phyloP scores from a whole-genome alignment of 2,797 vertebrate species.

The Megalops cyprinoides region DNA sequence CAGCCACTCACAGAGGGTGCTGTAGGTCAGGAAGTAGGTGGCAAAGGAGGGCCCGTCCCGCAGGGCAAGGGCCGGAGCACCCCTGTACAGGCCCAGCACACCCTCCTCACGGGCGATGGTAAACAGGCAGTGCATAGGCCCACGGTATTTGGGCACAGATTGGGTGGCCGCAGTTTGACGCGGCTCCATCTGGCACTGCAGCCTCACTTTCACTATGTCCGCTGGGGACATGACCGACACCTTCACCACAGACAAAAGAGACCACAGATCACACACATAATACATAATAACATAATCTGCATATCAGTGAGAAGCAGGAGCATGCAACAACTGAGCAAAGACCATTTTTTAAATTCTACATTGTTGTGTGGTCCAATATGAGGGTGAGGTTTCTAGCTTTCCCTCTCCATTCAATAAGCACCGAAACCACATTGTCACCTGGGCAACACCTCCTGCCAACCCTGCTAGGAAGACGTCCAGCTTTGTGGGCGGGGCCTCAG shows the following conservation, averaged over 20 bases:
- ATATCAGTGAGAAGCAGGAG: too few species aligned
- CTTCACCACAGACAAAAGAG: conserved; percentile 56
- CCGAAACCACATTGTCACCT: too few species aligned
- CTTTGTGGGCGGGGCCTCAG: conserved; percentile 67
- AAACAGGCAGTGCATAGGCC: conserved; percentile 85
- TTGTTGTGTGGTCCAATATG: not conserved
- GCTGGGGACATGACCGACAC: conserved; percentile 81
- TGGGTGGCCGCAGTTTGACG: conserved; percentile 35
- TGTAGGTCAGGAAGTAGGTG: conserved; percentile 85
- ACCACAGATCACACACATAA: conserved; percentile 6
- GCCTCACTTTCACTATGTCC: conserved; percentile 88
- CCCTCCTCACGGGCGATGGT: conserved; percentile 82
- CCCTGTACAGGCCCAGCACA: conserved; percentile 82
- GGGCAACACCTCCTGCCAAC: conserved; percentile 72
- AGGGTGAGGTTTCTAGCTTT: not conserved
- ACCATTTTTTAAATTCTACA: not conserved
- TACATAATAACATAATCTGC: not conserved
- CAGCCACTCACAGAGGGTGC: conserved; percentile 77
- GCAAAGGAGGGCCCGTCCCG: conserved; percentile 85
- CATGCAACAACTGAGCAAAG: not conserved
- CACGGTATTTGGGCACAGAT: conserved; percentile 74
- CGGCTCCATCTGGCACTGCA: conserved; percentile 84
- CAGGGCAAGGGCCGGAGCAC: conserved; percentile 79
- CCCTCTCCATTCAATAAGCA: too few species aligned
- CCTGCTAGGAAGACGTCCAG: conserved; percentile 82